These are phyloP conservation scores for Phoebastria nigripes DNA, from an alignment of 2,797 vertebrate genomes.

Conservation along the genomic window DNA sequence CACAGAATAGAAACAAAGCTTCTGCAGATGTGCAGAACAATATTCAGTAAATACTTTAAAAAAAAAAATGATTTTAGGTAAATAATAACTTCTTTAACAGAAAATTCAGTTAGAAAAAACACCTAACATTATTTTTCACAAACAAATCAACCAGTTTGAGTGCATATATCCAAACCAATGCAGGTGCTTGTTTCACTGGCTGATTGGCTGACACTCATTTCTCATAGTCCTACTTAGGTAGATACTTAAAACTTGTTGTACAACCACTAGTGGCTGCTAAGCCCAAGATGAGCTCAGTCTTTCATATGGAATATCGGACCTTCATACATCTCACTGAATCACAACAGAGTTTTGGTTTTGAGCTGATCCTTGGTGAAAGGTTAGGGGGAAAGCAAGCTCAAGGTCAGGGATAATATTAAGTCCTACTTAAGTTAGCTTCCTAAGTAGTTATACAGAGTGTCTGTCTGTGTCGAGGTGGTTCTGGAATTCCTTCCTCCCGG, in stretches of 20 bases:
- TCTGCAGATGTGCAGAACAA: not conserved
- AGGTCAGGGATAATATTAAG: not conserved
- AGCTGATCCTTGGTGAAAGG: not conserved
- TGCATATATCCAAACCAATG: not conserved
- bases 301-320: not conserved
- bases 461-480: not conserved
- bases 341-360: not conserved
- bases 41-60: not conserved
- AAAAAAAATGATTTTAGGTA: not conserved
- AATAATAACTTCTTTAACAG: not conserved
- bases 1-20: not conserved
- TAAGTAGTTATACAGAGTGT: not conserved
- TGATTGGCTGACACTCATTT: not conserved
- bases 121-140: not conserved
- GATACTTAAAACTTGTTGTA: not conserved
- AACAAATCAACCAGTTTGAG: not conserved
- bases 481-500: not conserved
- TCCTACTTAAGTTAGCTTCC: not conserved
- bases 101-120: not conserved
- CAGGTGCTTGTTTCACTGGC: not conserved
- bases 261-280: not conserved
- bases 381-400: not conserved
- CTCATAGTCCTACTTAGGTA: not conserved
- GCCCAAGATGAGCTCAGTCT: not conserved
- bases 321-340: not conserved